phyloP scores from a whole-genome alignment of 2,113 vertebrate species.

The Zapornia atra region DNA sequence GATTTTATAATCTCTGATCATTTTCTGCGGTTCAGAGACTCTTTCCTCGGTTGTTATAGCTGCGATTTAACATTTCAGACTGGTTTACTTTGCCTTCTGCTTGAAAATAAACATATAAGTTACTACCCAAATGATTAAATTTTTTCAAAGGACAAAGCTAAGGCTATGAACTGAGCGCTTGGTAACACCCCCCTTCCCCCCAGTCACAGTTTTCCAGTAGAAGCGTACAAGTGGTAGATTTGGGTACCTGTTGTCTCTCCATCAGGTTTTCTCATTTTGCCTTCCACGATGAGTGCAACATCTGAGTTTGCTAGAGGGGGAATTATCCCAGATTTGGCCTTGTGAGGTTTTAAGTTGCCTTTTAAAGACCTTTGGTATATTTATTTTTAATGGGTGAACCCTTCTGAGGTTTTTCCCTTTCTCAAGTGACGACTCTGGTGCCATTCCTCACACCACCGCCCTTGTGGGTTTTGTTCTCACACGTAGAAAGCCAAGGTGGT shows the following conservation, averaged over 20 bases:
- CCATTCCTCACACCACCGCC: not conserved
- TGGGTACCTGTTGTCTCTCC: not conserved
- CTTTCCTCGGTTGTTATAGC: accelerated
- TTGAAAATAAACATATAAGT: not conserved
- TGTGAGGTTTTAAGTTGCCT: not conserved
- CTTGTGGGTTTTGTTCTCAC: not conserved
- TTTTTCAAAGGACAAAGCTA: not conserved
- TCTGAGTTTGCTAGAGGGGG: not conserved
- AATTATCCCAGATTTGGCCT: not conserved
- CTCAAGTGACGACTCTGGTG: not conserved
- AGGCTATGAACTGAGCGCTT: not conserved
- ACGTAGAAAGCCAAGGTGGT: not conserved
- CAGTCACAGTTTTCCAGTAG: not conserved
- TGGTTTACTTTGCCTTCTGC: not conserved
- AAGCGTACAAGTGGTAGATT: not conserved
- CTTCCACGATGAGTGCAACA: too few relatives aligned
- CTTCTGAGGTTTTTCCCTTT: not conserved
- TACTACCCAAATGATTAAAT: not conserved
- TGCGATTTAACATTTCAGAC: not conserved
- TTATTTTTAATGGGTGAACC: not conserved
- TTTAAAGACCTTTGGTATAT: not conserved
- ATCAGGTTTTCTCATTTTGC: not conserved
- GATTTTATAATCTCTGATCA: not conserved
- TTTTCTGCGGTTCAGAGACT: not conserved
- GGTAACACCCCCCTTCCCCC: accelerated